Base-by-base conservation (phyloP, 1,140 invertebrate species). In the Whitmania pigra region DNA sequence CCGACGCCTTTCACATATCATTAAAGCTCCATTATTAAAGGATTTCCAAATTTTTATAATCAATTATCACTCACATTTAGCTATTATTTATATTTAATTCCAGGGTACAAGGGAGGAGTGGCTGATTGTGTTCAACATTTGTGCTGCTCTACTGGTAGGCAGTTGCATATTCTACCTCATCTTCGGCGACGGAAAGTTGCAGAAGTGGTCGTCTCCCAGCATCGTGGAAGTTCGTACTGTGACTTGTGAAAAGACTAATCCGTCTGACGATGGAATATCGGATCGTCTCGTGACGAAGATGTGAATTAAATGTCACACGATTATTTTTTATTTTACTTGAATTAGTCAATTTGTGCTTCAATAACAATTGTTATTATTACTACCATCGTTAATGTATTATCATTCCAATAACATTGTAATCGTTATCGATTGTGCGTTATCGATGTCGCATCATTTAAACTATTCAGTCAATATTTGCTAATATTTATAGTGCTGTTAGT, bases 81-180 rank as follows among this genome's bases (percentile, higher is more conserved):
- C 6, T 36, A 36, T 36, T 43, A 69, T 22, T 18, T 17, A 31
- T n/a, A n/a, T n/a, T 15, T 57, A 25, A 15, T 36, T 63, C n/a
- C 25, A 71, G 71, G 71, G 71, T 18, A 6, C 40, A 22, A 40
- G 43, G 18, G 71, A 57, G 31, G 71, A 71, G 29, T 71, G 71
- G 71, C 9, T 36, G 55, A 57, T 22, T 22, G 71, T 71, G 7
- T 71, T 71, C 55, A 36, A 60, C 53, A 66, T 71, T 53, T 71
- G 71, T 54, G 53, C 71, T 17, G 71, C 22, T 49, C 54, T 71
- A 9, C 31, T 60, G 25, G 31, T 71, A 9, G 25, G 29, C 20
- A 40, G 54, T 53, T 31, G 25, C 57, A 54, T 71, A 20, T 29
- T 71, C 25, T 71, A 71, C 71, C n/a, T 29, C 54, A 18, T 57